Conservation (phyloP, 2,113 vertebrate species). For the Amphiprion ocellaris region DNA sequence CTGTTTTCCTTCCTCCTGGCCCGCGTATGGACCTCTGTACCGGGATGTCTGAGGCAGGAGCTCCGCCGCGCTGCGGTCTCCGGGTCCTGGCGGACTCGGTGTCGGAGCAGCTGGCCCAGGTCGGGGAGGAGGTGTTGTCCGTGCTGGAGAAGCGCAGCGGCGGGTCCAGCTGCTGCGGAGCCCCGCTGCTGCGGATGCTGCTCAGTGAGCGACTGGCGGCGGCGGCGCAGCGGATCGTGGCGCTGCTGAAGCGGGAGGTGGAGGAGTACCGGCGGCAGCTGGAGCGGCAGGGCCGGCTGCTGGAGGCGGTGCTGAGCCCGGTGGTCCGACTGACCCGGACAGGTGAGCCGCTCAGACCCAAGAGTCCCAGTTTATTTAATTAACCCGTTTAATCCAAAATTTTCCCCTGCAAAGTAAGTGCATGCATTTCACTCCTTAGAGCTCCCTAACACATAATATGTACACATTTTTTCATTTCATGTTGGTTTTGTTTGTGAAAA, state of each 20-base stretch:
- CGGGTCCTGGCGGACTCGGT: constrained; percentile 30
- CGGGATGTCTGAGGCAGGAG: constrained; percentile 28
- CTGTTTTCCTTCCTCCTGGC: constrained; percentile 37
- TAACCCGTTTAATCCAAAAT: no score
- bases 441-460: no score
- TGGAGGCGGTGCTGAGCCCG: constrained; percentile 54
- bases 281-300: constrained; percentile 37
- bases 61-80: neutral
- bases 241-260: constrained; percentile 50
- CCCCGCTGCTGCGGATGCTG: constrained; percentile 27
- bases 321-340: constrained; percentile 43
- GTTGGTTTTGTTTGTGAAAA: no score
- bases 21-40: neutral
- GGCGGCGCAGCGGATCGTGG: constrained; percentile 33
- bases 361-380: no score
- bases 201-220: constrained; percentile 24
- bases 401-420: no score
- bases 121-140: constrained; percentile 35
- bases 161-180: neutral
- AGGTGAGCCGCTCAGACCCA: constrained; percentile 34
- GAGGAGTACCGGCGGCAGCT: constrained; percentile 29
- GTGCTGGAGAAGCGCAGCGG: constrained; percentile 27
- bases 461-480: no score
- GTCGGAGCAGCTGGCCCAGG: constrained; percentile 41
- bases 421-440: no score